Evolutionary conservation across 2,797 vertebrate genomes (phyloP), one percentile per base, ranked within the genome.

Genomic region (Dryobates pubescens): DNA sequence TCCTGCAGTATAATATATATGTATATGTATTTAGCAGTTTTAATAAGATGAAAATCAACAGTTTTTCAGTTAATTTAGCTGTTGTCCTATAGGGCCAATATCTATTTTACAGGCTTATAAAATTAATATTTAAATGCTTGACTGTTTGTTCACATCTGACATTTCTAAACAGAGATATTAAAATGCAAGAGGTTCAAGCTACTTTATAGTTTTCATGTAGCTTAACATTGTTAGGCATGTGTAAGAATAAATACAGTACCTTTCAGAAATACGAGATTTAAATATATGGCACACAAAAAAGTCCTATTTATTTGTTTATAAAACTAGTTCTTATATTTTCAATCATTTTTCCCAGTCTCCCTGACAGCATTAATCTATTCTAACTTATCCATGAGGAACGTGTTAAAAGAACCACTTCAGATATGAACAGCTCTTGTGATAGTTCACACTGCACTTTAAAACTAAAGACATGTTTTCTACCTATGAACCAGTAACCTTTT

Each of bases 401-500:
- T 6, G 3, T 75, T 88, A 82, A 82, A 91, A 61, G 36, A 92
- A 30, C 9, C 79, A 19, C 27, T 59, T 27, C 20, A 30, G 12
- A 54, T 36, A 69, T 18, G 32, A 91, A 67, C 32, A 88, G 14
- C 2, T 41, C 56, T 59, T 63, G n/a, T 88, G 78, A 58, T 57
- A 90, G 47, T 24, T n/a, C 24, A 69, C 24, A 30, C 0, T 1
- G 30, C 51, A 62, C 51, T 32, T 61, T 56, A 89, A 58, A 75
- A 41, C 53, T 34, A 53, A 71, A 87, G 84, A 80, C 34, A 45
- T 0, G 10, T 87, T 82, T 86, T 93, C 71, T 68, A 13, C 43
- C 18, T 64, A 13, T 65, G 54, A 94, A 85, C 1, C 3, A 76
- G 41, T 72, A 93, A 89, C 78, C 86, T 94, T 96, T 95, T 88